Evolutionary conservation across 2,113 vertebrate genomes (phyloP), one percentile per base, ranked within the genome.

Genomic region (rabbit (Oryctolagus cuniculus)): DNA sequence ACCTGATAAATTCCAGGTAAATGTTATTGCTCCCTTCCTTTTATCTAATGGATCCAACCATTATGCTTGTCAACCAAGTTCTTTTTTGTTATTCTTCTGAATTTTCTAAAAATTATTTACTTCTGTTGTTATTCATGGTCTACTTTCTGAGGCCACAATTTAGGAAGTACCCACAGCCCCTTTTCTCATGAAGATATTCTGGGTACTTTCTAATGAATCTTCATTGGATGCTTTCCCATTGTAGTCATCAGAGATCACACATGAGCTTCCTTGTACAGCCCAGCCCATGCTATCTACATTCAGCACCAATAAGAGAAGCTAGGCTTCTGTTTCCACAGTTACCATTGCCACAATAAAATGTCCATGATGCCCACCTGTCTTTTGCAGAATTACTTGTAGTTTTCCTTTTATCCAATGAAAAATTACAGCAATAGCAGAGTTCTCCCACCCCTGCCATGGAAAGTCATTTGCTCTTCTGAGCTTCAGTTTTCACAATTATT

Each of bases 111-210:
- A 78, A 24, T 38, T 55, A 69, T 38, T 64, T 72, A 58, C 19
- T 44, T n/a, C 29, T 55, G 15, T 36, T 75, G 87, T 66, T 29
- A 29, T 82, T 61, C 88, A 51, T 87, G 8, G 77, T 36, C 19
- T 87, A 24, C 53, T 79, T 93, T 89, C 53, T 78, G 58, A 91
- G 55, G 24, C 7, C 22, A n/a, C 13, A 61, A 12, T 77, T 92
- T 97, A 58, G 64, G 80, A 96, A 91, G 49, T 31, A 82, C 70
- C 53, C 51, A 70, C 61, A 36, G n/a, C 29, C 22, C 51, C 74
- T 70, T 96, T 91, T 88, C 67, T 94, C 67, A 63, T 67, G 6
- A 38, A 69, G 34, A 44, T 53, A 55, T 90, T 91, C 84, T 89
- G 36, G 72, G n/a, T 85, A 21, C 66, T 82, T 94, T 93, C 31